These are phyloP conservation scores for Cynopterus brachyotis DNA, from an alignment of 2,113 vertebrate species.

Conservation along the genomic window DNA sequence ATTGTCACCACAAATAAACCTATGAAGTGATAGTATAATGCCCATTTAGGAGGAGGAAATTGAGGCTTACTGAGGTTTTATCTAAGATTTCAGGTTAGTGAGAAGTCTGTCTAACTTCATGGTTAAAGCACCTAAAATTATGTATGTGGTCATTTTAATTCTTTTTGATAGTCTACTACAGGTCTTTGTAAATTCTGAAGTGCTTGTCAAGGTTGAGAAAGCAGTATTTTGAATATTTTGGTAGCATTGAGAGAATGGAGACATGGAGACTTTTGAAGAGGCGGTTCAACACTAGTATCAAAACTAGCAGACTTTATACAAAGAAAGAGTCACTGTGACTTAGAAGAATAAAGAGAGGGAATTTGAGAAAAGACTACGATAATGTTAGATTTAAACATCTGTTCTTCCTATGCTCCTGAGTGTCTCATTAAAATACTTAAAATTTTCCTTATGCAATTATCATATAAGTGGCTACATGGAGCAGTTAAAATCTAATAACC, in stretches of 20 bases:
- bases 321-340: not conserved
- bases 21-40: not conserved
- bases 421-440: not conserved
- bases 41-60: not conserved
- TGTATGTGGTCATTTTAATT: not conserved
- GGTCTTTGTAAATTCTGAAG: not conserved
- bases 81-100: not conserved
- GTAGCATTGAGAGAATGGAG: not conserved
- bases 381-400: not conserved
- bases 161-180: not conserved
- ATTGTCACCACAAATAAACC: not conserved
- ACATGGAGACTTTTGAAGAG: not conserved
- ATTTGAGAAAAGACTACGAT: not conserved
- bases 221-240: not conserved
- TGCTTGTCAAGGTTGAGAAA: not conserved
- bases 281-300: not conserved
- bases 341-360: not conserved
- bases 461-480: not conserved
- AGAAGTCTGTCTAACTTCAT: not conserved
- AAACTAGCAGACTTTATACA: not conserved
- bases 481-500: not conserved
- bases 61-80: not conserved
- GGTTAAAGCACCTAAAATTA: not conserved
- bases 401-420: not conserved
- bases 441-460: conserved; percentile 5